These are phyloP conservation scores for Phocides pigmalion DNA, from an alignment of 1,140 invertebrate genomes.

Conservation along the genomic window DNA sequence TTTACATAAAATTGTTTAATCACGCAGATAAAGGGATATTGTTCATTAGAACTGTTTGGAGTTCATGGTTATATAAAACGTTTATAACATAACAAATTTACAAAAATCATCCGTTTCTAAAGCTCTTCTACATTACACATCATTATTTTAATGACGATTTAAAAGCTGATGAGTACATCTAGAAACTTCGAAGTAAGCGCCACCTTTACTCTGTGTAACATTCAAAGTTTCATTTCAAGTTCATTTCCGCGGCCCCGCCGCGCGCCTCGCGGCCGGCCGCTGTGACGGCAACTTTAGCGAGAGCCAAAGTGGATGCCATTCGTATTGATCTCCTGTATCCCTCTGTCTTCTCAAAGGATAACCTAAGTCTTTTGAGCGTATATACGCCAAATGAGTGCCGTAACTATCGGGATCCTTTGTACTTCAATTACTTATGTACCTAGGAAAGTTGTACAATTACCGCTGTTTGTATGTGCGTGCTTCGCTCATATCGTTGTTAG, in stretches of 20 bases:
- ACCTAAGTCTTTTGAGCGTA: slow-evolving; percentile 5
- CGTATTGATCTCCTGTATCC: slow-evolving; percentile 10
- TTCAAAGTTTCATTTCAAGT: slow-evolving; percentile 4
- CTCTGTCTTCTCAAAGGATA: slow-evolving; percentile 13
- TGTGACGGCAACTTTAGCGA: slow-evolving; percentile 3
- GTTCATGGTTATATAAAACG: too few species aligned
- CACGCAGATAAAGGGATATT: too few species aligned
- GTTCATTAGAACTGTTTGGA: too few species aligned
- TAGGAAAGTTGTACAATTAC: neutral
- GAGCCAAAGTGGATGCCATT: slow-evolving; percentile 4
- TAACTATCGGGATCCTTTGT: neutral
- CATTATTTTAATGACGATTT: too few species aligned
- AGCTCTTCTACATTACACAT: too few species aligned
- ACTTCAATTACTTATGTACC: neutral
- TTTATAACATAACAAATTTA: too few species aligned
- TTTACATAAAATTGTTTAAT: too few species aligned
- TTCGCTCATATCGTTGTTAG: neutral
- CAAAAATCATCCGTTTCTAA: too few species aligned
- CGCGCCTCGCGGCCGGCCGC: neutral
- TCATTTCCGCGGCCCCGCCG: neutral
- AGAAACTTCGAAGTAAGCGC: too few species aligned
- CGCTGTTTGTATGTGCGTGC: neutral
- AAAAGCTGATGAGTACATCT: too few species aligned
- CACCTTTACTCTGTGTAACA: neutral
- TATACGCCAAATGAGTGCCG: neutral